A percentile compares a stretch with the other conserved stretches of the same genome.
Evolutionary conservation across 2,797 vertebrate species (phyloP).

Genomic region (Silurus aristotelis): DNA sequence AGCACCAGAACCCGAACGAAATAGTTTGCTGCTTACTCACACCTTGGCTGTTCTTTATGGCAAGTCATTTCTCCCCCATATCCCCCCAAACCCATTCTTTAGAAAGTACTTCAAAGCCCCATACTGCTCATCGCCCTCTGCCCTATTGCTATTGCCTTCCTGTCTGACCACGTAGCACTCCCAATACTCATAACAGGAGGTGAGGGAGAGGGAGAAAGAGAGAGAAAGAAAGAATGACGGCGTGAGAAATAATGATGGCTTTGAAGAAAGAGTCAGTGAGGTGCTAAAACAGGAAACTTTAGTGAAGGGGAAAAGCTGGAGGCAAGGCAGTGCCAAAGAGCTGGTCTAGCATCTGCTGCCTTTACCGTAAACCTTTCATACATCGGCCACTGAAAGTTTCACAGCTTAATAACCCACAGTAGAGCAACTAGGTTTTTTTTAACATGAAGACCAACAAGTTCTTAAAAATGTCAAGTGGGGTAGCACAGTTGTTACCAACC

Average conservation of each 20-base stretch:
- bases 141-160: conserved; percentile 37
- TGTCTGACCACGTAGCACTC: conserved; percentile 59
- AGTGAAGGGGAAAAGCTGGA: conserved; percentile 40
- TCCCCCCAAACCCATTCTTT: conserved; percentile 53
- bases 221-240: conserved; percentile 34
- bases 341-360: conserved; percentile 47
- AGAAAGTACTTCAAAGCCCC: conserved; percentile 55
- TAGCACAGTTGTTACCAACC: neutral
- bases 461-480: neutral
- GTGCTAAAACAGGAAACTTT: conserved; percentile 51
- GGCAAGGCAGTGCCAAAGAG: conserved; percentile 35
- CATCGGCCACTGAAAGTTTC: conserved; percentile 37
- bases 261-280: conserved; percentile 38
- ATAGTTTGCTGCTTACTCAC: conserved; percentile 71
- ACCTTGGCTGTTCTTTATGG: conserved; percentile 66
- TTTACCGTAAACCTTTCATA: conserved; percentile 50
- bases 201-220: neutral
- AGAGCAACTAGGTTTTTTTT: conserved; percentile 28
- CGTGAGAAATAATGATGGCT: conserved; percentile 36
- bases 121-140: conserved; percentile 36
- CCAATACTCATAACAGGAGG: conserved; percentile 52
- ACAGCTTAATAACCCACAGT: conserved; percentile 37
- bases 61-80: conserved; percentile 70
- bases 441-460: conserved; percentile 5
- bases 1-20: conserved; percentile 74